Evolutionary conservation across 2,113 vertebrate species (phyloP).

Genomic region (Brachypodius melanocephalos): DNA sequence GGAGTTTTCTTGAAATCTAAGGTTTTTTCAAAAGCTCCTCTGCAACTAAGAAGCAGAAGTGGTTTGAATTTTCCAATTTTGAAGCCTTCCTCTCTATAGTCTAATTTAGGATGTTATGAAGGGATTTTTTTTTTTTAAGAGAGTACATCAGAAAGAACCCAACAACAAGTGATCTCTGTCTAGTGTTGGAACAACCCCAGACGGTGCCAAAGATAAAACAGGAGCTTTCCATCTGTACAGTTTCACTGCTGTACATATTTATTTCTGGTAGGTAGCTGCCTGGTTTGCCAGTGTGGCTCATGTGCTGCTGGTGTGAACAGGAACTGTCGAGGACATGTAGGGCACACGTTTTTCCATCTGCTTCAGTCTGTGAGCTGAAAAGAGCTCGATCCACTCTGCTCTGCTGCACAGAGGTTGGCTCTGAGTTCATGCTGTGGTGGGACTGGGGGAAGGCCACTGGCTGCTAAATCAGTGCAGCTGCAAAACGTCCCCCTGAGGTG

Average conservation of each 20-base stretch:
- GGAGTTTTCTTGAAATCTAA: neutral
- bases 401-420: neutral
- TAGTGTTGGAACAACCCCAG: neutral
- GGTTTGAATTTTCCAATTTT: neutral
- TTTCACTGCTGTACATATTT: neutral
- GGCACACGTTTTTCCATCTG: neutral
- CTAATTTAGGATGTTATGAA: neutral
- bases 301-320: neutral
- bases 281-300: neutral
- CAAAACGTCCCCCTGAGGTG: neutral
- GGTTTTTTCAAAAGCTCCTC: neutral
- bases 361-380: neutral
- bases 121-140: neutral
- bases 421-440: rapidly evolving
- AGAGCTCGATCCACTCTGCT: neutral
- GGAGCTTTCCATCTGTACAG: neutral
- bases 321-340: neutral
- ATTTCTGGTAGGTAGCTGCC: neutral
- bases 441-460: neutral
- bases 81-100: neutral
- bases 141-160: neutral
- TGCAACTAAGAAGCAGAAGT: neutral
- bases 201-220: neutral
- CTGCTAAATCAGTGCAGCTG: neutral
- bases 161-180: neutral